Conservation (phyloP, 2,797 vertebrate genomes). For the Acipenser ruthenus region DNA sequence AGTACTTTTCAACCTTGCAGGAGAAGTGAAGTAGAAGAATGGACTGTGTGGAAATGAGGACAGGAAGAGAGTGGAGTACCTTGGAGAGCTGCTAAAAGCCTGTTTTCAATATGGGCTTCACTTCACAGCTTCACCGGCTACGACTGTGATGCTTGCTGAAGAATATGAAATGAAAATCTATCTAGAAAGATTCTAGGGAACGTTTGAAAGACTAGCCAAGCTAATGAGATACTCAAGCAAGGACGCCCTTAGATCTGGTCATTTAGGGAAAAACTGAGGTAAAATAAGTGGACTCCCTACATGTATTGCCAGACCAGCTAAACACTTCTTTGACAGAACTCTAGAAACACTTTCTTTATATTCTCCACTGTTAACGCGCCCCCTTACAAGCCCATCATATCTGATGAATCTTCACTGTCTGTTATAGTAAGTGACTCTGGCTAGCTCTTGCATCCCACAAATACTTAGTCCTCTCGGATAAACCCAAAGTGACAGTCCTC, state of each 20-base stretch:
- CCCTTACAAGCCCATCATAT: background rate
- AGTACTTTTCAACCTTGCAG: constrained; percentile 20
- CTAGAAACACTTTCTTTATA: background rate
- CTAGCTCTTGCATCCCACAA: background rate
- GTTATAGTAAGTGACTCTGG: constrained; percentile 5
- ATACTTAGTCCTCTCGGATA: constrained; percentile 17
- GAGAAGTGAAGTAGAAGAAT: constrained; percentile 32
- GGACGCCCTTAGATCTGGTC: no score
- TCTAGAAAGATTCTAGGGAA: no score
- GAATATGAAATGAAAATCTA: no score
- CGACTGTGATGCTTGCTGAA: no score
- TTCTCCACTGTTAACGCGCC: background rate
- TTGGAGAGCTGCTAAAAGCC: no score
- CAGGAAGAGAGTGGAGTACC: no score
- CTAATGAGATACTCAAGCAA: no score
- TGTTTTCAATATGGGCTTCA: no score
- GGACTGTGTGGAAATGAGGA: no score
- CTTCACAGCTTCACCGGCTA: no score
- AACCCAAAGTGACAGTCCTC: constrained; percentile 24
- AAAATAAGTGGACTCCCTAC: constrained; percentile 20
- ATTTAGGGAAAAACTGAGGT: constrained; percentile 15
- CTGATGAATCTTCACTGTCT: background rate
- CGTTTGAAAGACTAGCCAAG: no score
- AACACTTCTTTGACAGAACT: constrained; percentile 10
- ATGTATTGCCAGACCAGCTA: constrained; percentile 28